Percentiles rank a stretch among this genome's conserved stretches.
Conservation (phyloP, 2,113 vertebrate species). For the Scomber colias region DNA sequence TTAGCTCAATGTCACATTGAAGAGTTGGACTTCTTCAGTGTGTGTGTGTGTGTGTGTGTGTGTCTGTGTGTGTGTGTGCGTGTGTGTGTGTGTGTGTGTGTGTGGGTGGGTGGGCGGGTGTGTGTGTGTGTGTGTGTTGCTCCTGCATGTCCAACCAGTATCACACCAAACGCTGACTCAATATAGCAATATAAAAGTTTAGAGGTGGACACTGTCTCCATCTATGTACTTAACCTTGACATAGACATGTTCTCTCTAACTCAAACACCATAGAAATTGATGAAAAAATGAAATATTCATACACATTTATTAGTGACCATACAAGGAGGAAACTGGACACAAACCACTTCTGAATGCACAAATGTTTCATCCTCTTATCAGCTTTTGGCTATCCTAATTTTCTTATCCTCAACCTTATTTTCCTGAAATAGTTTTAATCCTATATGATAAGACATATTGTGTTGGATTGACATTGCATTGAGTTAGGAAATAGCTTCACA, state of each 20-base stretch:
- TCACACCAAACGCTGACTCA: too few relatives aligned
- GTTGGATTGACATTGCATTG: background rate
- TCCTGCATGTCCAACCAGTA: background rate
- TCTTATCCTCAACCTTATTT: background rate
- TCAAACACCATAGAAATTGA: constrained; percentile 53
- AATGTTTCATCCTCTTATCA: background rate
- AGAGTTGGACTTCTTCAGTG: constrained; percentile 47
- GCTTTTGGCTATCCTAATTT: background rate
- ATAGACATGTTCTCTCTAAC: background rate
- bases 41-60: constrained; percentile 11
- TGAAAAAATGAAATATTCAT: constrained; percentile 60
- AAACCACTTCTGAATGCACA: background rate
- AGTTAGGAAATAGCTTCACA: background rate
- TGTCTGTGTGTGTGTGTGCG: constrained; percentile 5
- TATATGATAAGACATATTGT: background rate
- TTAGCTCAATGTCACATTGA: constrained; percentile 74
- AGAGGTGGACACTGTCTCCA: background rate
- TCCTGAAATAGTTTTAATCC: background rate
- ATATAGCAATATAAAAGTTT: background rate
- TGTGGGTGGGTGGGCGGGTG: background rate
- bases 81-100: background rate
- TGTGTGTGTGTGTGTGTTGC: background rate
- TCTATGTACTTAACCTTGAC: constrained; percentile 46
- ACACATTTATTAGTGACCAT: constrained; percentile 17
- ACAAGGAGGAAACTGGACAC: constrained; percentile 17